Evolutionary conservation across 1,140 invertebrate species (phyloP).

Genomic region (Ptiloglossa arizonensis): DNA sequence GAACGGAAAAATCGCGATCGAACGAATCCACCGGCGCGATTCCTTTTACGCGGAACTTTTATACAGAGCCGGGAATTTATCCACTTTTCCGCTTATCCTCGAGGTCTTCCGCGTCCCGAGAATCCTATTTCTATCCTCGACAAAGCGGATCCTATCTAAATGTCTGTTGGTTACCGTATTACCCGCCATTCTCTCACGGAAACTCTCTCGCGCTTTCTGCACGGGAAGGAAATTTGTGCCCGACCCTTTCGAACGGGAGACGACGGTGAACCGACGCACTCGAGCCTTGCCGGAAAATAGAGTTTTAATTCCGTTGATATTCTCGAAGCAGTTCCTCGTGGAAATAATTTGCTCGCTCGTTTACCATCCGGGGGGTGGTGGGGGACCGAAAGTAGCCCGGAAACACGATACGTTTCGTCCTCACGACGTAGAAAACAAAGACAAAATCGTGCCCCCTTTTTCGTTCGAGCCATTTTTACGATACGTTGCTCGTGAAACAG

Average conservation of each 20-base stretch:
- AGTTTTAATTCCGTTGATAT: not conserved
- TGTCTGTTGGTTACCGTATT: constrained; percentile 37
- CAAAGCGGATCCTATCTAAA: constrained; percentile 42
- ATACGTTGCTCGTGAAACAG: not conserved
- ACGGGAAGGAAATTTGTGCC: not conserved
- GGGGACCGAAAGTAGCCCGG: not conserved
- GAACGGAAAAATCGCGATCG: too few relatives aligned
- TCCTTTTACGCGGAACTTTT: not conserved
- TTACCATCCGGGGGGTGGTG: too few relatives aligned
- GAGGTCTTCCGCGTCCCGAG: constrained; percentile 4
- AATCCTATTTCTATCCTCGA: constrained; percentile 41
- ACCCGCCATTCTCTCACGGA: constrained; percentile 6
- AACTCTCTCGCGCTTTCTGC: not conserved
- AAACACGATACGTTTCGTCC: not conserved
- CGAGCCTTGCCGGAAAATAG: not conserved
- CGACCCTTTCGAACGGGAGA: too few relatives aligned
- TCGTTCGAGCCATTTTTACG: not conserved
- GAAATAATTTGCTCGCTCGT: not conserved
- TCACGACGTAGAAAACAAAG: not conserved
- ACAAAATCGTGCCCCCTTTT: not conserved
- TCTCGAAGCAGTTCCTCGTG: not conserved
- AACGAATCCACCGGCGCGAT: too few relatives aligned
- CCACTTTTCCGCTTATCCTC: constrained; percentile 33
- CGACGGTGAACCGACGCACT: not conserved
- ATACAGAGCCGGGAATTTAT: constrained; percentile 7